Conservation (phyloP, 2,113 vertebrate genomes). For the Kryptolebias marmoratus region DNA sequence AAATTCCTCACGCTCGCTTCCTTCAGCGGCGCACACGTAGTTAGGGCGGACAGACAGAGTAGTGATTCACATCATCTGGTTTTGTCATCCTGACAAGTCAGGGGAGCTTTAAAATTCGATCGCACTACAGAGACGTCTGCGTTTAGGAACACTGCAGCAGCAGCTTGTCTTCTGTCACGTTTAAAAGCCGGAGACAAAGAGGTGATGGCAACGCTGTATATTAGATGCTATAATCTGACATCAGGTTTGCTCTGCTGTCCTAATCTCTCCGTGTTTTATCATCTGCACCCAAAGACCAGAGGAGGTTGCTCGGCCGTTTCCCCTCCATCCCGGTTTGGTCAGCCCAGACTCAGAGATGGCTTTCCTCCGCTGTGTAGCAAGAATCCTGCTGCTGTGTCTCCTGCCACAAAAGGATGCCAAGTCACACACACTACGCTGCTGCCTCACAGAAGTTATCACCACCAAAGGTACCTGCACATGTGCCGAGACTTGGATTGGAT, state of each 20-base stretch:
- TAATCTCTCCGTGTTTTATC: neutral
- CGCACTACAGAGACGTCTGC: conserved; percentile 13
- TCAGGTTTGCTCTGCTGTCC: neutral
- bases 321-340: conserved; percentile 89
- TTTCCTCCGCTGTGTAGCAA: conserved; percentile 92
- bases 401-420: conserved; percentile 90
- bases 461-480: conserved; percentile 84
- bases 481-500: neutral
- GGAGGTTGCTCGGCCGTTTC: conserved; percentile 88
- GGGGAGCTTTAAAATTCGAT: conserved; percentile 31
- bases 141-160: too few species aligned
- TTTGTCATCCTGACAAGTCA: conserved; percentile 44
- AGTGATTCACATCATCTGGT: conserved; percentile 44
- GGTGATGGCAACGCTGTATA: neutral
- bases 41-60: conserved; percentile 5
- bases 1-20: conserved; percentile 9
- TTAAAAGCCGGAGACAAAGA: too few species aligned
- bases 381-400: conserved; percentile 90
- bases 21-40: conserved; percentile 1
- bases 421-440: conserved; percentile 90
- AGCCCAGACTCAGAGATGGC: conserved; percentile 88
- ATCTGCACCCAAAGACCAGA: conserved; percentile 83
- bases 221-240: neutral
- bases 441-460: conserved; percentile 96
- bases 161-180: too few species aligned